Base-by-base conservation (phyloP, 2,797 vertebrate species). In the Sebastes elongatus region DNA sequence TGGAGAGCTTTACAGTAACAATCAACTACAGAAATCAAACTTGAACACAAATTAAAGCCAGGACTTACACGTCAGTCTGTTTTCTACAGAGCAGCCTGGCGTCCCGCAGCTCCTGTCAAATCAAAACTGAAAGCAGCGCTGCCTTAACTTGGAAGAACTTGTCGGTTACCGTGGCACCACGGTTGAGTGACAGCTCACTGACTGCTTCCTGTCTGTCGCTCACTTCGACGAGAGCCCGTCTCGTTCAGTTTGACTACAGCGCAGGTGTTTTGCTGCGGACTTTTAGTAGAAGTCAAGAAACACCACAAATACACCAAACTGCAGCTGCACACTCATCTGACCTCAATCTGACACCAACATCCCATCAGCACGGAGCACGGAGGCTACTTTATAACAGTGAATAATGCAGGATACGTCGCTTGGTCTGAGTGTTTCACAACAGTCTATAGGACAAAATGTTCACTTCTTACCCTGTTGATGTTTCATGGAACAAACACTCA, bases 161-260 rank as follows among this genome's bases (percentile, higher is more conserved):
- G 78, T 61, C 60, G 60, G 78, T 80, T 80, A 76, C 60, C 2
- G 74, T 62, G 60, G 81, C 13, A 8, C 74, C 56, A 28, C 20
- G 46, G 64, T 6, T 88, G 90, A 93, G 27, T 76, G 88, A 91
- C 84, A 76, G 83, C 75, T 3, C 73, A 23, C 65, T 59, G 81
- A 83, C 88, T 89, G 86, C 76, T 90, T 87, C 79, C 92, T 88
- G 90, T 88, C 78, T 57, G 83, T 30, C 13, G 28, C 62, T 91
- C 80, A 80, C 46, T 66, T 16, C 42, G 66, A 72, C 56, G 9
- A 63, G 55, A 71, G 49, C 65, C 8, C 6, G 66, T 63, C 69
- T 49, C 65, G 2, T 28, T 78, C 61, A 2, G n/a, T 20, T 16
- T 38, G 64, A 81, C 46, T 8, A 18, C 4, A 10, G 67, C 3